Evolutionary conservation across 2,797 vertebrate species (phyloP).

Genomic region (Geotrypetes seraphini): DNA sequence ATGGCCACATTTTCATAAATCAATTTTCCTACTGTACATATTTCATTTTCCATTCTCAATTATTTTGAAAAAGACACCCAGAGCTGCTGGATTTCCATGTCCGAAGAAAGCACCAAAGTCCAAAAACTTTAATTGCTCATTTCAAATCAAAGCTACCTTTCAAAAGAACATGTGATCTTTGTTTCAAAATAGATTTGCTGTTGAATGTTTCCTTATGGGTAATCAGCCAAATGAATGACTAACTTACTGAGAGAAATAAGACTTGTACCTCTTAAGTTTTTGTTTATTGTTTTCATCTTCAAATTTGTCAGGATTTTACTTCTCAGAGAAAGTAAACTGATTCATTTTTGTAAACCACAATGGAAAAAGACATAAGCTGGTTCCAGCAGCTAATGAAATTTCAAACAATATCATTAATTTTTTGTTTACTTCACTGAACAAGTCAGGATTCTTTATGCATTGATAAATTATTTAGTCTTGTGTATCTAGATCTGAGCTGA

Average conservation of each 20-base stretch:
- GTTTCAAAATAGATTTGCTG: neutral
- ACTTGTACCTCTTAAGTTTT: neutral
- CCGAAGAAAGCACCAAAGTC: too few species aligned
- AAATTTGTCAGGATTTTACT: slow-evolving; percentile 8
- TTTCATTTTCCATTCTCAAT: too few species aligned
- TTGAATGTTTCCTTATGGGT: neutral
- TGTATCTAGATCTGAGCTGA: slow-evolving; percentile 21
- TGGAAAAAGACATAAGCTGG: slow-evolving; percentile 14
- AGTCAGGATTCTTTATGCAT: slow-evolving; percentile 20
- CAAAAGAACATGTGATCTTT: neutral
- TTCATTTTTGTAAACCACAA: slow-evolving; percentile 19
- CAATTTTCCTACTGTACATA: too few species aligned
- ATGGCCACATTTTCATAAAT: too few species aligned
- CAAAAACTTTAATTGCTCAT: too few species aligned
- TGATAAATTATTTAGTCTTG: slow-evolving; percentile 23
- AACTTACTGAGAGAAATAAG: neutral
- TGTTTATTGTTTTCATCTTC: neutral
- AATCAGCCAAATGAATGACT: neutral
- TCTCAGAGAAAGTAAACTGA: slow-evolving; percentile 6
- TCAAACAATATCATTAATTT: slow-evolving; percentile 11
- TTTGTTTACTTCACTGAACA: slow-evolving; percentile 22
- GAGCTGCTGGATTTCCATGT: too few species aligned
- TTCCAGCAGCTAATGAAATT: slow-evolving; percentile 15
- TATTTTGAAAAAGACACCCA: too few species aligned
- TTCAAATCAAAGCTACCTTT: neutral